These are phyloP conservation scores for Dendrocincla tyrannina DNA, from an alignment of 2,797 vertebrate species.

Conservation along the genomic window DNA sequence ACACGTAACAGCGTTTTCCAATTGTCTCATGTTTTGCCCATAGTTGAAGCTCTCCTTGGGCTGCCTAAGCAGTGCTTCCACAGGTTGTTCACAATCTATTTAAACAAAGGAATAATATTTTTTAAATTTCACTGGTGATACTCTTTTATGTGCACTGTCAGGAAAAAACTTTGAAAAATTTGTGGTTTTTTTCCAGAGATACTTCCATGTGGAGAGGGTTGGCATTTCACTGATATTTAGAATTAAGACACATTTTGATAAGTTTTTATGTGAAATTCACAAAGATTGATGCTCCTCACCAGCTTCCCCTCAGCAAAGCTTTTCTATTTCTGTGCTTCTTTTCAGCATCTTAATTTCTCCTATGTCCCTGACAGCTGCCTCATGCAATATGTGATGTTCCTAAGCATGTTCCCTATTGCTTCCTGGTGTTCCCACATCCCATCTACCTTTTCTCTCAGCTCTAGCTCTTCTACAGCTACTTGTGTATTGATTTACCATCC, in stretches of 20 bases:
- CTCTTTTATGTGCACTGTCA: not conserved
- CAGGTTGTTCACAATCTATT: not conserved
- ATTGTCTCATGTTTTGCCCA: rapidly evolving
- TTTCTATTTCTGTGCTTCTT: not conserved
- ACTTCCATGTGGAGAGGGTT: not conserved
- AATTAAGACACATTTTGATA: not conserved
- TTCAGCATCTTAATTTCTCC: not conserved
- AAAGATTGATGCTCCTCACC: not conserved
- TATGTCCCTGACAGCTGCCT: not conserved
- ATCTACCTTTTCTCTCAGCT: not conserved
- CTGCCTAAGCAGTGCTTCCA: not conserved
- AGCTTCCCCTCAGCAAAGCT: not conserved
- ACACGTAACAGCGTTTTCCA: not conserved
- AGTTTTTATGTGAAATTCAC: not conserved
- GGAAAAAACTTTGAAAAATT: not conserved
- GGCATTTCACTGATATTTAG: not conserved
- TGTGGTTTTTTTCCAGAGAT: rapidly evolving
- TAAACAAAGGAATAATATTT: not conserved
- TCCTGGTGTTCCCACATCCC: not conserved
- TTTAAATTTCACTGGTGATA: not conserved
- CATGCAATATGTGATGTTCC: not conserved
- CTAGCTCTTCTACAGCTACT: not conserved
- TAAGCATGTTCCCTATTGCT: not conserved
- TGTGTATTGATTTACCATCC: not conserved
- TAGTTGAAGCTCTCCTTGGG: not conserved